Evolutionary conservation across 2,888 invertebrate genomes (phyloP), one percentile per base, ranked within the genome.

Genomic region (Adela reaumurella): DNA sequence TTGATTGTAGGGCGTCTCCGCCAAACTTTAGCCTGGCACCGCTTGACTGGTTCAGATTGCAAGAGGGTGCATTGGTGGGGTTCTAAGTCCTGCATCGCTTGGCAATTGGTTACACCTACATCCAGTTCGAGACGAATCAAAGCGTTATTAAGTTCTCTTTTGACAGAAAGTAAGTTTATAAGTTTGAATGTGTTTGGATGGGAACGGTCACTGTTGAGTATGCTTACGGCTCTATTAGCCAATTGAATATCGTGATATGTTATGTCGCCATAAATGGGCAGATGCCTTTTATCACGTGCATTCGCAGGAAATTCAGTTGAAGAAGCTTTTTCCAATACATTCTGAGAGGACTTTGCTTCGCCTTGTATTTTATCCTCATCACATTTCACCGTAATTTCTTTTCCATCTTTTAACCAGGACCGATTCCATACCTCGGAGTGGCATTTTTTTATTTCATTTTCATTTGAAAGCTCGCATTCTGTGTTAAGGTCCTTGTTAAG

Each of bases 351-450:
- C n/a, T 11, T 14, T 35, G 11, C 14, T 11, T 35, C 14, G 14
- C 3, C n/a, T 35, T 14, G 14, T 29, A 29, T 28, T 28, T 17
- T 16, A 20, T n/a, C 16, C 3, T 16, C 58, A 43, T 65, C 64
- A 52, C 77, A 78, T 44, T 65, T 62, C 35, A 77, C 62, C 11
- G 63, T 66, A 1, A 74, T 62, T 45, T 80, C 63, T 53, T 67
- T 65, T 1, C 65, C 67, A 28, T 67, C 63, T 0, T 61, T 53
- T 16, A 81, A 41, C 87, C 86, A 87, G 1, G 77, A 67, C 47
- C 69, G 72, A 18, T 83, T 78, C 85, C 83, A 86, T 35, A 85
- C 68, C 24, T 63, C 55, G 19, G 83, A 67, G 20, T 65, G 51
- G 54, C 84, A 84, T 17, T 61, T 56, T 17, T 58, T 57, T 2